Conservation (phyloP, 2,113 vertebrate species). For the Platichthys stellatus region DNA sequence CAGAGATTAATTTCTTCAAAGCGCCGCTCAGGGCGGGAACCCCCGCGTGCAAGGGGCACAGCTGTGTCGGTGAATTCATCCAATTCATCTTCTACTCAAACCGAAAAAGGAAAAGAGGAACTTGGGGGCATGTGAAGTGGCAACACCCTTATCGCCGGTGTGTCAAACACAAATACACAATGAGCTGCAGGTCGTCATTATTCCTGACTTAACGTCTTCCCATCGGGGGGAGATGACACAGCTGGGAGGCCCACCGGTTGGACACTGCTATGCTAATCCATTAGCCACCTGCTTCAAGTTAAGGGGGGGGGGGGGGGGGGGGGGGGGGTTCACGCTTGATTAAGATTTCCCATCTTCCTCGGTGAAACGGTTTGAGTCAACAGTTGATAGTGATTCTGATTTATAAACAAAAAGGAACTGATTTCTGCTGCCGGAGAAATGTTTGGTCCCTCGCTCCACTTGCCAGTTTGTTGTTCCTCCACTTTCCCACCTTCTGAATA, state of each 20-base stretch:
- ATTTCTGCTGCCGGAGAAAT: not conserved
- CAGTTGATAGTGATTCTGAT: not conserved
- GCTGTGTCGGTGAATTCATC: slow-evolving; percentile 49
- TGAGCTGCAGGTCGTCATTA: slow-evolving; percentile 72
- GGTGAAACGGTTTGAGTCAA: slow-evolving; percentile 4
- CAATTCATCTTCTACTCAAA: slow-evolving; percentile 42
- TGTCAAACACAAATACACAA: slow-evolving; percentile 52
- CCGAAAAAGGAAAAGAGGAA: slow-evolving; percentile 3
- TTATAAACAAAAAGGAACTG: not conserved
- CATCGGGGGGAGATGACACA: slow-evolving; percentile 37
- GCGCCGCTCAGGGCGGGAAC: slow-evolving; percentile 20
- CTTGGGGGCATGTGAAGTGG: slow-evolving; percentile 37
- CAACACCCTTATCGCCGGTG: slow-evolving; percentile 31
- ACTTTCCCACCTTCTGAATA: slow-evolving; percentile 5
- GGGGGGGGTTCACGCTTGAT: slow-evolving; percentile 28
- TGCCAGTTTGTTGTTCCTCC: not conserved
- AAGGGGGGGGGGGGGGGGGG: too few relatives aligned
- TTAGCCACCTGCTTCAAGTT: slow-evolving; percentile 63
- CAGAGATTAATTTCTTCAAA: slow-evolving; percentile 55
- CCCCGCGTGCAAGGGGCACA: slow-evolving; percentile 43
- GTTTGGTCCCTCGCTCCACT: not conserved
- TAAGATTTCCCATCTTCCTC: slow-evolving; percentile 19
- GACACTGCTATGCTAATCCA: slow-evolving; percentile 53
- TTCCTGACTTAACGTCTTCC: slow-evolving; percentile 63
- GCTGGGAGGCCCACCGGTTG: slow-evolving; percentile 48